These are phyloP conservation scores for Andricus quercusramuli DNA, from an alignment of 2,888 invertebrate genomes.

Conservation along the genomic window DNA sequence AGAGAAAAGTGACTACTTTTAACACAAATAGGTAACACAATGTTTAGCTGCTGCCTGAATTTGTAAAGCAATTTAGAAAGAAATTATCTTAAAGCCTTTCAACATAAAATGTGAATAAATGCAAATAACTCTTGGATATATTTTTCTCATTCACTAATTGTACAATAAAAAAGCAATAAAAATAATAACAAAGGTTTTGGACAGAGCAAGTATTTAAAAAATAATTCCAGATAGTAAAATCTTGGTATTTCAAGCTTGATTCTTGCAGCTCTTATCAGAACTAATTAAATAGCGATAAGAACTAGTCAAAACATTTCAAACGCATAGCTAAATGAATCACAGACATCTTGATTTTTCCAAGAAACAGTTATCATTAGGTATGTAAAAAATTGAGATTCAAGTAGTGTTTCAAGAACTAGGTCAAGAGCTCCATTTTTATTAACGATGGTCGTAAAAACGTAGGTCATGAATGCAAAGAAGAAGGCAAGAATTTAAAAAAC, in stretches of 20 bases:
- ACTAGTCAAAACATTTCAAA: slow-evolving; percentile 2
- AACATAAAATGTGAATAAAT: too few relatives aligned
- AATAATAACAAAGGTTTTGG: neutral
- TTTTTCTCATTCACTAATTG: too few relatives aligned
- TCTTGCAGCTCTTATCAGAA: slow-evolving; percentile 19
- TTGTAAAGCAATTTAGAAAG: too few relatives aligned
- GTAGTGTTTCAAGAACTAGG: neutral
- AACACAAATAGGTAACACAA: slow-evolving; percentile 56
- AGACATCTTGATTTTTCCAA: neutral
- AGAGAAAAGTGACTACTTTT: slow-evolving; percentile 54
- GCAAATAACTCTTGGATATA: too few relatives aligned
- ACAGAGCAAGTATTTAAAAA: neutral
- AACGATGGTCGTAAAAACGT: neutral
- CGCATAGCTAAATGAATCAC: neutral
- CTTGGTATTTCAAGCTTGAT: neutral
- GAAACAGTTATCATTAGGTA: too few relatives aligned
- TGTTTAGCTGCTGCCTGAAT: neutral
- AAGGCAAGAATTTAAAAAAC: too few relatives aligned
- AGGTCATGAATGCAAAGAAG: neutral
- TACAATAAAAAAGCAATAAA: too few relatives aligned
- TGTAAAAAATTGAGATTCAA: neutral
- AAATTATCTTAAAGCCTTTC: too few relatives aligned
- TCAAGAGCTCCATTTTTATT: neutral
- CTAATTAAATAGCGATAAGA: slow-evolving; percentile 17
- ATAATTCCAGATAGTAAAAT: neutral